Percentiles rank a stretch among this genome's conserved stretches.
phyloP scores from a whole-genome alignment of 2,113 vertebrate genomes.

The Fregata magnificens region DNA sequence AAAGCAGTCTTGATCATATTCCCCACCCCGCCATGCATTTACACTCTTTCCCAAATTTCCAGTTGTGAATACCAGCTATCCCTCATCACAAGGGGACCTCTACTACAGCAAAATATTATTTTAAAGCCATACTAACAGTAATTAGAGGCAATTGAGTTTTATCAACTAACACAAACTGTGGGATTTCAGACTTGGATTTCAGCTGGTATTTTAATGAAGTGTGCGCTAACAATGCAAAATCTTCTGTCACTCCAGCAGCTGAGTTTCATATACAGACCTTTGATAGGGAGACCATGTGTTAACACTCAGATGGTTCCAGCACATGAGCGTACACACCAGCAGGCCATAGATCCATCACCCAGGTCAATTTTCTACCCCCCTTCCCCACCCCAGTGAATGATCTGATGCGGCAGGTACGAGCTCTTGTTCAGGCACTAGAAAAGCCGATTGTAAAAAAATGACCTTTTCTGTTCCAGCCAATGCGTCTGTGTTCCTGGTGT shows the following conservation, averaged over 20 bases:
- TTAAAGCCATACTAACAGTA: constrained; percentile 76
- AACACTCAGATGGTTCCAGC: constrained; percentile 75
- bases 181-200: constrained; percentile 81
- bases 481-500: rapidly evolving
- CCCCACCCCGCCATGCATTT: background rate
- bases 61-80: constrained; percentile 68
- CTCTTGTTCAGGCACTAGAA: background rate
- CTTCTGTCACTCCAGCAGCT: constrained; percentile 77
- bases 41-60: background rate
- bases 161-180: constrained; percentile 93
- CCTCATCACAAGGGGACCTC: constrained; percentile 77
- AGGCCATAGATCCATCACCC: constrained; percentile 59
- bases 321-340: constrained; percentile 46
- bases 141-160: constrained; percentile 84
- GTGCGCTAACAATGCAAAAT: constrained; percentile 77
- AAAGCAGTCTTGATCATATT: background rate
- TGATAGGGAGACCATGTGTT: constrained; percentile 80
- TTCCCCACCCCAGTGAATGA: background rate
- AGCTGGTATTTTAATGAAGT: constrained; percentile 97
- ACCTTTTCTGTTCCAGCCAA: background rate
- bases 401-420: background rate
- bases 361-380: constrained; percentile 16
- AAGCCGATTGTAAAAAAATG: background rate
- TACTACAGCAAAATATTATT: constrained; percentile 91
- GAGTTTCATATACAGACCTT: constrained; percentile 81